Percentiles rank a stretch among this genome's conserved stretches.
These are phyloP conservation scores for Ischnus inquisitorius DNA, from an alignment of 2,888 invertebrate species.

Conservation along the genomic window DNA sequence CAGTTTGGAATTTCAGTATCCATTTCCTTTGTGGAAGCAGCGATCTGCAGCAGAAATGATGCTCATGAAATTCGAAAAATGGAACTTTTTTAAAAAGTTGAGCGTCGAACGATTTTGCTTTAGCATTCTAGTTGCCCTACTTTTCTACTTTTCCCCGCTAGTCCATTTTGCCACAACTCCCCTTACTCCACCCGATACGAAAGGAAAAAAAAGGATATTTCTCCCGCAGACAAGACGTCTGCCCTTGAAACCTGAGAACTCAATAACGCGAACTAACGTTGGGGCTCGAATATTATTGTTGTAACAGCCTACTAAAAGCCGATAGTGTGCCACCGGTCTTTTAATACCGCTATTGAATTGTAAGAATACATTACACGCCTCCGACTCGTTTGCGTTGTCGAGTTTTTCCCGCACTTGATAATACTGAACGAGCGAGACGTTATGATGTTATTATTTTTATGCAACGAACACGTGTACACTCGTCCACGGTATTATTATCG, in stretches of 20 bases:
- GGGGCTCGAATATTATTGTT: conserved; percentile 10
- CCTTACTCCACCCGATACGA: not conserved
- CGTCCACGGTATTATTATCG: not conserved
- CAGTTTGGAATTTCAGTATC: too few species aligned
- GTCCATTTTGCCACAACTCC: too few species aligned
- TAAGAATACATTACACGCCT: conserved; percentile 21
- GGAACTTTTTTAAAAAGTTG: too few species aligned
- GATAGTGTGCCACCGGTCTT: conserved; percentile 37
- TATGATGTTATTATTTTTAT: conserved; percentile 51
- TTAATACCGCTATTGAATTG: conserved; percentile 41
- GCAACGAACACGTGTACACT: conserved; percentile 20
- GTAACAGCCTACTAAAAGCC: conserved; percentile 15
- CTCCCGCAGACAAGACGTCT: not conserved
- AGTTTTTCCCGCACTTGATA: conserved; percentile 19
- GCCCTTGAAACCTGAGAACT: conserved; percentile 30
- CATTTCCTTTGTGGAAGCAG: too few species aligned
- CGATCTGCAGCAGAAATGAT: too few species aligned
- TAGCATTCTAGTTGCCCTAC: too few species aligned
- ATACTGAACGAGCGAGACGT: conserved; percentile 1
- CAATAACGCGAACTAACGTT: not conserved
- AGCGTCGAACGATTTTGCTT: too few species aligned
- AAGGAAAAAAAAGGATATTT: not conserved
- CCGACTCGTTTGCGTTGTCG: not conserved
- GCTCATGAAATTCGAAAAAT: too few species aligned
- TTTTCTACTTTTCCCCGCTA: too few species aligned